Evolutionary conservation across 2,113 vertebrate species (phyloP).

Genomic region (Columba livia): DNA sequence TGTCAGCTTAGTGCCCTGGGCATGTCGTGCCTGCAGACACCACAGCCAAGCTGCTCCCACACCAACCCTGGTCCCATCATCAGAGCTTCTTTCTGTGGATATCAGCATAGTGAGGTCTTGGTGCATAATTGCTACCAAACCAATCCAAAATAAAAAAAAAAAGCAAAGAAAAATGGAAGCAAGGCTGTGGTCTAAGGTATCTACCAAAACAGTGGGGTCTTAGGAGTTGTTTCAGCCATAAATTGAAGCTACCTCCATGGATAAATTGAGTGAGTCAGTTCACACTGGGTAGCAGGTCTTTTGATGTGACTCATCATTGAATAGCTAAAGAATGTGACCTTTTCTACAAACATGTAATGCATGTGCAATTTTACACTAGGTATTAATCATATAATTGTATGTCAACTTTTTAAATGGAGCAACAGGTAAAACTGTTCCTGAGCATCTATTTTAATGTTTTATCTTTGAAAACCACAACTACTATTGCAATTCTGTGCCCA

Average conservation of each 20-base stretch:
- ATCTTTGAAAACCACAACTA: neutral
- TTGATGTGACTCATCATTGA: neutral
- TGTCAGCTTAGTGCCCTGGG: neutral
- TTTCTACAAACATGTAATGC: neutral
- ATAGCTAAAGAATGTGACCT: neutral
- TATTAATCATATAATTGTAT: neutral
- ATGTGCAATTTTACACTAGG: neutral
- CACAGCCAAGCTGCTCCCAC: neutral
- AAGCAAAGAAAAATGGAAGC: neutral
- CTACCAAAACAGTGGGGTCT: neutral
- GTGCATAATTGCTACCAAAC: neutral
- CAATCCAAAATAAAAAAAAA: neutral
- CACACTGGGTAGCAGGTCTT: neutral
- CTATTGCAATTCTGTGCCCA: neutral
- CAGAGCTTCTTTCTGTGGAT: neutral
- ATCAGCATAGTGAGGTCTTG: neutral
- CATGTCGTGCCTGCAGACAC: neutral
- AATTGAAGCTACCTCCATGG: neutral
- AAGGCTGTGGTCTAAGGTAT: neutral
- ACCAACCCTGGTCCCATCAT: neutral
- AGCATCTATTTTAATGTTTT: neutral
- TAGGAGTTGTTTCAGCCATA: neutral
- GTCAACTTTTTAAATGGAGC: neutral
- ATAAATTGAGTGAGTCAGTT: neutral
- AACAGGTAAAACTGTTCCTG: neutral